phyloP scores from a whole-genome alignment of 2,888 invertebrate genomes.

The Phyllotreta striolata region DNA sequence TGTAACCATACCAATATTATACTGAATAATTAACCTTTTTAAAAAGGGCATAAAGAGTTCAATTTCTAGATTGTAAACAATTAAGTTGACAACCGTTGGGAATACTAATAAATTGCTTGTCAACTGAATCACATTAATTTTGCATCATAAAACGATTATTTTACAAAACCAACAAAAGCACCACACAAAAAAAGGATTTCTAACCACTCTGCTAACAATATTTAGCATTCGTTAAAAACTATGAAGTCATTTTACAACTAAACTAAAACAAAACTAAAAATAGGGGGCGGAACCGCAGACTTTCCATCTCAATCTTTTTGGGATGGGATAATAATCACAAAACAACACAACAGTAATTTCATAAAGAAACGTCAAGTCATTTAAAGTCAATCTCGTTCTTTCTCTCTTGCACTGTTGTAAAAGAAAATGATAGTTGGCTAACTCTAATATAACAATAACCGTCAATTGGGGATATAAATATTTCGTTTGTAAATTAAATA shows the following conservation, averaged over 20 bases:
- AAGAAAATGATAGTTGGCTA: too few species aligned
- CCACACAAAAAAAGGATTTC: slow-evolving; percentile 9
- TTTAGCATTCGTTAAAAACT: slow-evolving; percentile 7
- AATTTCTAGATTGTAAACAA: slow-evolving; percentile 42
- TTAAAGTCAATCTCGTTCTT: not conserved
- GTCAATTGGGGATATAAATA: too few species aligned
- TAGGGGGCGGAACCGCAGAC: slow-evolving; percentile 43
- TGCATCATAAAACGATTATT: slow-evolving; percentile 8
- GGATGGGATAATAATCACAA: slow-evolving; percentile 29
- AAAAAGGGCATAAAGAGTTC: slow-evolving; percentile 46
- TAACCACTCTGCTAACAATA: slow-evolving; percentile 2
- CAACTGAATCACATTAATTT: slow-evolving; percentile 30
- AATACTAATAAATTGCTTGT: slow-evolving; percentile 33
- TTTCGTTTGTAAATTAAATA: too few species aligned
- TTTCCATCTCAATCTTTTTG: slow-evolving; percentile 30
- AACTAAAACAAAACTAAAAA: slow-evolving; percentile 30
- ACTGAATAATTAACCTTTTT: slow-evolving; percentile 40
- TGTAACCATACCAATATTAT: slow-evolving; percentile 50
- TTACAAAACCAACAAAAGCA: slow-evolving; percentile 8
- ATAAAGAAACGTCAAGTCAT: slow-evolving; percentile 18
- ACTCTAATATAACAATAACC: too few species aligned
- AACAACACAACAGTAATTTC: slow-evolving; percentile 14
- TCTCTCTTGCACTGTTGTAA: too few species aligned
- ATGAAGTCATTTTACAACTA: slow-evolving; percentile 18
- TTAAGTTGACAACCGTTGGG: slow-evolving; percentile 38